Conservation (phyloP, 2,113 vertebrate species). For the Vulpes lagopus region DNA sequence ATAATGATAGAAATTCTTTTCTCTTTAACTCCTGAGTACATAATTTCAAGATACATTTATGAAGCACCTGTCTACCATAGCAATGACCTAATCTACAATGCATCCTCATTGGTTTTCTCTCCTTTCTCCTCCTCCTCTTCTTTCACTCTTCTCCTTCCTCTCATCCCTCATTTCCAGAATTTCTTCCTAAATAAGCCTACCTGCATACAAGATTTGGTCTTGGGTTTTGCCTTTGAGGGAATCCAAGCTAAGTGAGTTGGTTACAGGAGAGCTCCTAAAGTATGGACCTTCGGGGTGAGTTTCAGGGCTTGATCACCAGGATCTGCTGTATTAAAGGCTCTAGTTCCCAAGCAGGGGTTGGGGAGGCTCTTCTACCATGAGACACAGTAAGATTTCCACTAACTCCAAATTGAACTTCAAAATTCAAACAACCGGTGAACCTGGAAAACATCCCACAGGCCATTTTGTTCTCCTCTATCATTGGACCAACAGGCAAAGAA, state of each 20-base stretch:
- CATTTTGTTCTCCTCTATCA: not conserved
- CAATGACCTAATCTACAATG: not conserved
- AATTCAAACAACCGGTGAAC: not conserved
- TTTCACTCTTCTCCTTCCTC: not conserved
- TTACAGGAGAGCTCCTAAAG: not conserved
- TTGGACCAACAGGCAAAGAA: not conserved
- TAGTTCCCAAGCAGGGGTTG: not conserved
- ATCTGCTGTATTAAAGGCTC: not conserved
- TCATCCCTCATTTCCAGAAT: not conserved
- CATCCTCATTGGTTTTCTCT: not conserved
- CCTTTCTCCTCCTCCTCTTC: not conserved
- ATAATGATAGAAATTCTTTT: not conserved
- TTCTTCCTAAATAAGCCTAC: not conserved
- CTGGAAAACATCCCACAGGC: not conserved
- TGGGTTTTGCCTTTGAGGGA: not conserved
- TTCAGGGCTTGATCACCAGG: not conserved
- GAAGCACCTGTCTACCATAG: not conserved
- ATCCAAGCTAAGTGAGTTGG: not conserved
- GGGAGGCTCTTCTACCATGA: not conserved
- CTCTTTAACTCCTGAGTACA: not conserved
- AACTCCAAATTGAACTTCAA: not conserved
- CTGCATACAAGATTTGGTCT: not conserved
- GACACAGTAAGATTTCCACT: not conserved
- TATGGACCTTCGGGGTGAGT: not conserved
- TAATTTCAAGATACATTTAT: slow-evolving; percentile 34